Conservation (phyloP, 2,888 invertebrate genomes). For the Fissipunctia ypsillon region DNA sequence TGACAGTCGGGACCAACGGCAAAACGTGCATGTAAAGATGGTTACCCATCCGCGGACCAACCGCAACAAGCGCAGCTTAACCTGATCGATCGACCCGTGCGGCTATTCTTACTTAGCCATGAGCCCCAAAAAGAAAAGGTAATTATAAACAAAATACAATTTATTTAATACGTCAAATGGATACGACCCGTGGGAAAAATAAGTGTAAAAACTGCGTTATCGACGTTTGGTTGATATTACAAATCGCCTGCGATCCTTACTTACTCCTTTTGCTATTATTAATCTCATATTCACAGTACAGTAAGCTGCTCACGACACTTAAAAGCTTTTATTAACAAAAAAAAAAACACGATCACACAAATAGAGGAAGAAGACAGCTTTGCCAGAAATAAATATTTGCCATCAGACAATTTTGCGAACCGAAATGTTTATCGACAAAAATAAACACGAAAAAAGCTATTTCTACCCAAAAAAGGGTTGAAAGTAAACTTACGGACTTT, state of each 20-base stretch:
- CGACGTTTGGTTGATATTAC: background rate
- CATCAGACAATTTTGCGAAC: slow-evolving; percentile 45
- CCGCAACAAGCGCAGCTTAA: too few relatives aligned
- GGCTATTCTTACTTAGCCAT: too few relatives aligned
- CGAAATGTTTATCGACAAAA: slow-evolving; percentile 45
- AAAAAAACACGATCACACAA: slow-evolving; percentile 10
- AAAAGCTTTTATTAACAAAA: slow-evolving; percentile 7
- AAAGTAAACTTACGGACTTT: slow-evolving; percentile 32
- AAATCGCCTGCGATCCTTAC: background rate
- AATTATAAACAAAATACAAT: background rate
- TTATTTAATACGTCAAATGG: background rate
- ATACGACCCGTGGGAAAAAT: background rate
- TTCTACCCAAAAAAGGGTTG: slow-evolving; percentile 48
- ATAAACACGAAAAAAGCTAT: slow-evolving; percentile 43
- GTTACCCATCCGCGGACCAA: too few relatives aligned
- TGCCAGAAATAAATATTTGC: slow-evolving; percentile 46
- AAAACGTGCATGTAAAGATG: too few relatives aligned
- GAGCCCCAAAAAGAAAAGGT: background rate
- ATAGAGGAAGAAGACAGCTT: slow-evolving; percentile 27
- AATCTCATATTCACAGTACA: slow-evolving; percentile 3
- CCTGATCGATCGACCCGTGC: too few relatives aligned
- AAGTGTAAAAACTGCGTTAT: background rate
- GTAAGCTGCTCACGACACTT: background rate
- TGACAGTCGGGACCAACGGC: too few relatives aligned
- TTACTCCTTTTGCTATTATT: background rate